A percentile compares a stretch with the other conserved stretches of the same genome.
Conservation (phyloP, 2,797 vertebrate species). For the Parotocinclus haroldoi region DNA sequence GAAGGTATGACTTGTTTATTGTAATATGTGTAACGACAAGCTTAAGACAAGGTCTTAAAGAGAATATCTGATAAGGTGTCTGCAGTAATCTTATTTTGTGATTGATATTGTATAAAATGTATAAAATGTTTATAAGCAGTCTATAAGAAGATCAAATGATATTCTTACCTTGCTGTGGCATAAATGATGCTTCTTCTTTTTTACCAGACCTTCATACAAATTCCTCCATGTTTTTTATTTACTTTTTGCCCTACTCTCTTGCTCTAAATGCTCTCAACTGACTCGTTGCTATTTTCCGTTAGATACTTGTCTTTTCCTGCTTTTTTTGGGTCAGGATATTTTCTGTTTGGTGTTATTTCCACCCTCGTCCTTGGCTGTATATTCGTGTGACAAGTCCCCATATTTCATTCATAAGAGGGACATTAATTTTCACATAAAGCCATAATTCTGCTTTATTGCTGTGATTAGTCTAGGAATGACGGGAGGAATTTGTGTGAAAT, state of each 20-base stretch:
- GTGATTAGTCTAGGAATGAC: constrained; percentile 40
- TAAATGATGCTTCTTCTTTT: not conserved
- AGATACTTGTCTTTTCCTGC: not conserved
- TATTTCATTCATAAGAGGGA: constrained; percentile 46
- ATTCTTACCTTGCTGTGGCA: not conserved
- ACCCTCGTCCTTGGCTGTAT: constrained; percentile 2
- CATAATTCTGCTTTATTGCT: constrained; percentile 43
- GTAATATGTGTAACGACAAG: no score
- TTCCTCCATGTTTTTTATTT: not conserved
- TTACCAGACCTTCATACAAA: not conserved
- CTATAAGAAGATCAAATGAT: not conserved
- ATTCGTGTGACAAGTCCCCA: constrained; percentile 24
- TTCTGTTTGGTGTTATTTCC: constrained; percentile 17
- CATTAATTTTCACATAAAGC: constrained; percentile 46
- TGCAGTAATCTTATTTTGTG: no score
- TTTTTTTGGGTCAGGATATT: not conserved
- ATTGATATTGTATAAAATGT: no score
- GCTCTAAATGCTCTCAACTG: not conserved
- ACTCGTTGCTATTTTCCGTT: not conserved
- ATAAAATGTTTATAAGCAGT: no score
- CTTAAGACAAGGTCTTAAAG: no score
- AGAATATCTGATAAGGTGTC: no score
- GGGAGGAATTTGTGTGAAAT: constrained; percentile 39
- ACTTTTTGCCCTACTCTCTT: not conserved
- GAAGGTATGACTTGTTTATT: no score